Evolutionary conservation across 2,113 vertebrate genomes (phyloP).

Genomic region (Ahaetulla prasina): DNA sequence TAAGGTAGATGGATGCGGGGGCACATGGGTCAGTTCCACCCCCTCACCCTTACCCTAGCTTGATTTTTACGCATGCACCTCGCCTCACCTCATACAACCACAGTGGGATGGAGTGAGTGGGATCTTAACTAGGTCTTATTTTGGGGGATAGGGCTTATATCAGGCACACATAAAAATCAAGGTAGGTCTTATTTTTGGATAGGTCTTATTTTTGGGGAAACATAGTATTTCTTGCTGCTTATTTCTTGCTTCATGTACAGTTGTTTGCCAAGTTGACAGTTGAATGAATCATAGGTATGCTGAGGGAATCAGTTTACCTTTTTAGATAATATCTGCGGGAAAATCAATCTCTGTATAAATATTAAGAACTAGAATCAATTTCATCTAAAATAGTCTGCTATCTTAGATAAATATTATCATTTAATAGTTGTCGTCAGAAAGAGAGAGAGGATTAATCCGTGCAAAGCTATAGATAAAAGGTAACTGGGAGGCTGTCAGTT

Average conservation of each 20-base stretch:
- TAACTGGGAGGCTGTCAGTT: neutral
- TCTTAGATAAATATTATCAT: neutral
- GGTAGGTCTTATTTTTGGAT: no score
- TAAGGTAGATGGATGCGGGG: no score
- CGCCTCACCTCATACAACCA: no score
- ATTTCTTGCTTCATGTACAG: neutral
- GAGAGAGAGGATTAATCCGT: neutral
- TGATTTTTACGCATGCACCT: no score
- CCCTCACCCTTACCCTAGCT: no score
- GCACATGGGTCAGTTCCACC: no score
- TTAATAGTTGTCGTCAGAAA: neutral
- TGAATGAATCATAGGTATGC: neutral
- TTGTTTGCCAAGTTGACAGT: neutral
- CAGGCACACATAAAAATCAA: no score
- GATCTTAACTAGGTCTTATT: no score
- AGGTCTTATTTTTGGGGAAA: no score
- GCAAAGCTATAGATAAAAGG: neutral
- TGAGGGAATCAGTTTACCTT: neutral
- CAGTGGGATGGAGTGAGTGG: no score
- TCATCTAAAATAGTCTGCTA: neutral
- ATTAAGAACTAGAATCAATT: neutral
- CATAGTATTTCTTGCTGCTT: neutral
- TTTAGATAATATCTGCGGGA: neutral
- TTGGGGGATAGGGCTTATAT: no score
- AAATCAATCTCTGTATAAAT: neutral